Conservation (phyloP, 1,140 invertebrate species). For the Solenopsis invicta region DNA sequence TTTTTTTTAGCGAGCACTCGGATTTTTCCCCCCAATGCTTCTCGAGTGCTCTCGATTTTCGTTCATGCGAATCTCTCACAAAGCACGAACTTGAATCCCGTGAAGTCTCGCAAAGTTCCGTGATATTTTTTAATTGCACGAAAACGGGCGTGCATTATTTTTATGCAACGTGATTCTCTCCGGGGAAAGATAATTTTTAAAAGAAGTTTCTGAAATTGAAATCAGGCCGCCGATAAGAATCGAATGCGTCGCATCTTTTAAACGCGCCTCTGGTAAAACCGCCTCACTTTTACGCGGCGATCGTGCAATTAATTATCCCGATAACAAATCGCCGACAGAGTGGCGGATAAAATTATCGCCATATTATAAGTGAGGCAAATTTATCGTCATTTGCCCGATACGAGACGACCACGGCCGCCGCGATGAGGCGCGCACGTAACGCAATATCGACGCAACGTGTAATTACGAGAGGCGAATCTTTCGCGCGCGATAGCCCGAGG, state of each 20-base stretch:
- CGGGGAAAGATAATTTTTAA: neutral
- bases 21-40: neutral
- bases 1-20: neutral
- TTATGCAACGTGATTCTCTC: slow-evolving; percentile 1
- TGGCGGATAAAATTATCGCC: slow-evolving; percentile 20
- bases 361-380: slow-evolving; percentile 8
- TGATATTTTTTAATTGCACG: neutral
- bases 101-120: neutral
- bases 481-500: slow-evolving; percentile 68
- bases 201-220: slow-evolving; percentile 12
- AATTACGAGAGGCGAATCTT: slow-evolving; percentile 72
- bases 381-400: slow-evolving; percentile 8
- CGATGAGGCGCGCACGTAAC: slow-evolving; percentile 70
- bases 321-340: slow-evolving; percentile 23
- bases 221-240: neutral
- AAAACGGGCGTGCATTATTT: neutral
- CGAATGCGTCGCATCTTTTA: neutral
- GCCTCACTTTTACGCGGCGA: neutral
- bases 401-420: neutral
- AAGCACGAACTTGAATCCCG: neutral
- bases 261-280: neutral
- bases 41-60: neutral
- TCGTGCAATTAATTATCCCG: slow-evolving; percentile 47
- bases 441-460: slow-evolving; percentile 75
- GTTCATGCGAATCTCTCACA: neutral